phyloP scores from a whole-genome alignment of 2,888 invertebrate genomes.

The Rhagonycha lutea region DNA sequence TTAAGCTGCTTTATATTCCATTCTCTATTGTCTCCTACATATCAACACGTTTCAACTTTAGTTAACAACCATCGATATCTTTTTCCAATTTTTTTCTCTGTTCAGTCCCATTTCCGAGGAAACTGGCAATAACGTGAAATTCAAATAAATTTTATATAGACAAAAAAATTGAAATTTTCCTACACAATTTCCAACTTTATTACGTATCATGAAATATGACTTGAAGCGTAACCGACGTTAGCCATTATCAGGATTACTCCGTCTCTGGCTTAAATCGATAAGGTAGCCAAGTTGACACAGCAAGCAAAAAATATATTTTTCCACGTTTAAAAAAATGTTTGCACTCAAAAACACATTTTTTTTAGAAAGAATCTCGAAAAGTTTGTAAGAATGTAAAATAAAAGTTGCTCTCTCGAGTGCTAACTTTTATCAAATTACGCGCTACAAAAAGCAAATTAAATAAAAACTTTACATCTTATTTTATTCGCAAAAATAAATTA shows the following conservation, averaged over 20 bases:
- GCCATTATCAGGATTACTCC: conserved; percentile 11
- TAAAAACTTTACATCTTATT: background rate
- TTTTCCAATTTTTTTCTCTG: background rate
- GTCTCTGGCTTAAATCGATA: background rate
- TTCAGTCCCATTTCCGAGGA: background rate
- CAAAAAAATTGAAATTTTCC: background rate
- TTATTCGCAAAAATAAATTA: background rate
- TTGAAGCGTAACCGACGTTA: background rate
- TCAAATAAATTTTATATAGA: background rate
- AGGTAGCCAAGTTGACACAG: background rate
- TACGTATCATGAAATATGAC: background rate
- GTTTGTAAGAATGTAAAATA: background rate
- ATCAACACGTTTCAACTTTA: background rate
- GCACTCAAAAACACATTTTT: background rate
- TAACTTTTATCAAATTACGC: background rate
- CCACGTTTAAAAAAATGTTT: background rate
- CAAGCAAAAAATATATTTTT: background rate
- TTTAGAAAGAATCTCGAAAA: background rate
- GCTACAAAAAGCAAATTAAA: background rate
- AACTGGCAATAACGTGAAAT: background rate
- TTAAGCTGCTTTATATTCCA: background rate
- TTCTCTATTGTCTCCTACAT: background rate
- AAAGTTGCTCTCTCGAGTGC: background rate
- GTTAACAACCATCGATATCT: background rate
- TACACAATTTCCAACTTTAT: background rate